phyloP scores from a whole-genome alignment of 2,113 vertebrate species.

The Eudyptes chrysolophus region DNA sequence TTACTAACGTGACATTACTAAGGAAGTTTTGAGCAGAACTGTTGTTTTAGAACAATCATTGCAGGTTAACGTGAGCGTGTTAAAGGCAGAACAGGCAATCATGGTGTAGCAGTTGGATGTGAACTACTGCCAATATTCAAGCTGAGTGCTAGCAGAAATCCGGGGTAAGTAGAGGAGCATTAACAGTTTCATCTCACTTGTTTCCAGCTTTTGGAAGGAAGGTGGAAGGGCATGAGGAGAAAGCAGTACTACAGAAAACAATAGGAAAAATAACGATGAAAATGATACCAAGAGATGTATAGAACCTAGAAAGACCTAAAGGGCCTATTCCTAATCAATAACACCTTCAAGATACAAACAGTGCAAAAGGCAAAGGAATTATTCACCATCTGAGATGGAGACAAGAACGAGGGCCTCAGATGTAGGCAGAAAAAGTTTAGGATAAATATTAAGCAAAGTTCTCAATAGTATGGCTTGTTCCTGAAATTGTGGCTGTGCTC shows the following conservation, averaged over 20 bases:
- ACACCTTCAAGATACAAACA: background rate
- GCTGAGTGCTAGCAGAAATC: background rate
- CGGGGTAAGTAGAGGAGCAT: background rate
- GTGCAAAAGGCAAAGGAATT: background rate
- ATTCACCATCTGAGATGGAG: background rate
- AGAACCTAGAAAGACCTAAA: background rate
- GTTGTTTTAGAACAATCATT: background rate
- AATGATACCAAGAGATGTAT: background rate
- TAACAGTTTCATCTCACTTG: background rate
- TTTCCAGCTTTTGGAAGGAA: background rate
- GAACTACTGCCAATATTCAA: background rate
- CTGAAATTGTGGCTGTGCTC: background rate
- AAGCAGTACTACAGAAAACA: background rate
- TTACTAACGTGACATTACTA: background rate
- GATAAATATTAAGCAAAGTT: background rate
- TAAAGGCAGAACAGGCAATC: background rate
- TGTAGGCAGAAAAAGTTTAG: background rate
- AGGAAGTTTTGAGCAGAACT: background rate
- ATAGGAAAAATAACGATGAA: background rate
- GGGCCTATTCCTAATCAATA: background rate
- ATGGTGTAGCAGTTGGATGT: background rate
- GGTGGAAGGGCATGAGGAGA: background rate
- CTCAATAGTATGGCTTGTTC: background rate
- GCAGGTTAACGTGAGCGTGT: rapidly evolving
- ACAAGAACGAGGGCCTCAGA: background rate